phyloP scores from a whole-genome alignment of 2,888 invertebrate species.

The Trissolcus brochymenae region DNA sequence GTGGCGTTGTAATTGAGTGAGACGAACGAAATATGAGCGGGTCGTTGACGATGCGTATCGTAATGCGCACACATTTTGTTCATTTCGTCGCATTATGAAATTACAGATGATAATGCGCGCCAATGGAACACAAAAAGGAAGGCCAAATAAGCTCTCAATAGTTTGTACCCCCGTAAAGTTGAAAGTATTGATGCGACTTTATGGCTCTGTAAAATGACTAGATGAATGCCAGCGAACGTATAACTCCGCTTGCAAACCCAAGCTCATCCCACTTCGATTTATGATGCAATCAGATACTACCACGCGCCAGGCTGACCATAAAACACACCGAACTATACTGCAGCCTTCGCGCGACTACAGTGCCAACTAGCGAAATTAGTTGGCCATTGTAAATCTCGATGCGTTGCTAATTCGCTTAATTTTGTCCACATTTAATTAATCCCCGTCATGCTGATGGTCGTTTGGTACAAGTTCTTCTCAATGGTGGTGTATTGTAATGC shows the following conservation, averaged over 20 bases:
- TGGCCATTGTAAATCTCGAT: slow-evolving; percentile 36
- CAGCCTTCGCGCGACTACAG: slow-evolving; percentile 66
- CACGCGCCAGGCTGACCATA: slow-evolving; percentile 71
- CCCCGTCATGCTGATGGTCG: slow-evolving; percentile 12
- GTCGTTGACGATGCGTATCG: slow-evolving; percentile 6
- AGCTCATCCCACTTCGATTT: slow-evolving; percentile 66
- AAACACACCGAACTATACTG: slow-evolving; percentile 72
- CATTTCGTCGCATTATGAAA: slow-evolving; percentile 36
- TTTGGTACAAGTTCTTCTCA: no score
- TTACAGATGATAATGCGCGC: slow-evolving; percentile 42
- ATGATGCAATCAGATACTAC: slow-evolving; percentile 73
- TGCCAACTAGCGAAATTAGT: slow-evolving; percentile 52
- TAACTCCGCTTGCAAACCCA: slow-evolving; percentile 41
- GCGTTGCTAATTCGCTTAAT: slow-evolving; percentile 29
- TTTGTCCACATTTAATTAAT: slow-evolving; percentile 45
- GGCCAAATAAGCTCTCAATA: slow-evolving; percentile 14
- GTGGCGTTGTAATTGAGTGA: slow-evolving; percentile 34
- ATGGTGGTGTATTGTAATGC: no score
- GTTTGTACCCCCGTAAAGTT: slow-evolving; percentile 30
- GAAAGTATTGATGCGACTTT: slow-evolving; percentile 42
- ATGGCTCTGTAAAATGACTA: slow-evolving; percentile 45
- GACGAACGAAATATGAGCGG: slow-evolving; percentile 23
- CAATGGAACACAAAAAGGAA: slow-evolving; percentile 15
- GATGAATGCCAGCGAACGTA: slow-evolving; percentile 34
- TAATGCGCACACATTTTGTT: slow-evolving; percentile 9